A percentile compares a stretch with the other conserved stretches of the same genome.
These are phyloP conservation scores for Elysia chlorotica DNA, from an alignment of 1,140 invertebrate genomes.

Conservation along the genomic window DNA sequence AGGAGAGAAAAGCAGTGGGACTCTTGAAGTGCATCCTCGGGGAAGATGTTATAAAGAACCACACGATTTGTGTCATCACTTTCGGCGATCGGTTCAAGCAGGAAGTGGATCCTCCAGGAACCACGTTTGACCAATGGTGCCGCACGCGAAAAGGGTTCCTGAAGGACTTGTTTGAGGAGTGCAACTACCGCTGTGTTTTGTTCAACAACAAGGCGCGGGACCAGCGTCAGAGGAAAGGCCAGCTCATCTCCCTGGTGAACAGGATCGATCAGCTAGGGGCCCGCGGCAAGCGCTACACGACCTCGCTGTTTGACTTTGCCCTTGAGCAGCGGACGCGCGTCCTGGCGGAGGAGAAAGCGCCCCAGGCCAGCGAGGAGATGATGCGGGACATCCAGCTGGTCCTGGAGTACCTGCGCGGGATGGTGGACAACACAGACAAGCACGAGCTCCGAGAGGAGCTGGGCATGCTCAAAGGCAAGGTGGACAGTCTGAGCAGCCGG, in stretches of 20 bases:
- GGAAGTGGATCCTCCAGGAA: background rate
- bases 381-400: conserved; percentile 18
- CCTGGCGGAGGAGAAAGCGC: conserved; percentile 4
- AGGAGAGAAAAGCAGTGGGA: conserved; percentile 21
- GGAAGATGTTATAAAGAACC: conserved; percentile 13
- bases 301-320: conserved; percentile 19
- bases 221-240: conserved; percentile 5
- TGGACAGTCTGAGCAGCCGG: conserved; percentile 12
- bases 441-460: background rate
- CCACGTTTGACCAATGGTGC: conserved; percentile 16
- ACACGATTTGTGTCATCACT: conserved; percentile 20
- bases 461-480: background rate
- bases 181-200: conserved; percentile 14
- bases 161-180: conserved; percentile 15
- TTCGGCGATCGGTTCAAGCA: conserved; percentile 19
- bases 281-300: conserved; percentile 20
- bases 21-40: conserved; percentile 21
- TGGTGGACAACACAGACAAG: conserved; percentile 6
- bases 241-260: conserved; percentile 10
- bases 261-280: conserved; percentile 15
- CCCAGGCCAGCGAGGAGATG: conserved; percentile 18
- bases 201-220: conserved; percentile 20
- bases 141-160: background rate
- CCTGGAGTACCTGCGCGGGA: conserved; percentile 2
- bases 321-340: conserved; percentile 5